Evolutionary conservation across 2,113 vertebrate species (phyloP).

Genomic region (Brevimyrus niger): DNA sequence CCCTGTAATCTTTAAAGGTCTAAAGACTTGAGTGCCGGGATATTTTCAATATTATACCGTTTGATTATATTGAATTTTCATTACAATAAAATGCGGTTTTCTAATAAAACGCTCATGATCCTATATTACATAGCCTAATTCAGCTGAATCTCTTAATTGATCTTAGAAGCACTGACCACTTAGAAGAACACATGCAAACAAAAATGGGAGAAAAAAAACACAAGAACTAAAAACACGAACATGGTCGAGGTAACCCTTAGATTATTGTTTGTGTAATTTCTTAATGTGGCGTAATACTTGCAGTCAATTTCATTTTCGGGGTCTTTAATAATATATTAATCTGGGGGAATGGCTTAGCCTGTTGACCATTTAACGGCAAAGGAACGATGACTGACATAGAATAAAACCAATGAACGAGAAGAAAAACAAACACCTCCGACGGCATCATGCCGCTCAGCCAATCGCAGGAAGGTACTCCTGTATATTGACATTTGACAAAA

Average conservation of each 20-base stretch:
- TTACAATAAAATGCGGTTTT: constrained; percentile 88
- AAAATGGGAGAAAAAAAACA: background rate
- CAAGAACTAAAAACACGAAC: background rate
- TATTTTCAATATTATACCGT: constrained; percentile 21
- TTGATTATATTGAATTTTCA: constrained; percentile 25
- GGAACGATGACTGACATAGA: constrained; percentile 44
- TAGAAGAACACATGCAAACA: background rate
- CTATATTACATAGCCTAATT: background rate
- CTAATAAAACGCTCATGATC: constrained; percentile 40
- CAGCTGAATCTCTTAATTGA: background rate
- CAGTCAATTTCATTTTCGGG: background rate
- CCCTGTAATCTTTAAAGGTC: constrained; percentile 8
- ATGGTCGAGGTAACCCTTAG: background rate
- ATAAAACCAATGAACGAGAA: constrained; percentile 50
- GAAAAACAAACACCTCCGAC: constrained; percentile 50
- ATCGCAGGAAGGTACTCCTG: constrained; percentile 22
- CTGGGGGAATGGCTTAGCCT: constrained; percentile 21
- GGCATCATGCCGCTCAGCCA: constrained; percentile 31
- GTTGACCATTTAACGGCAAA: background rate
- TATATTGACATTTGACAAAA: constrained; percentile 29
- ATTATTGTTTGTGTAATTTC: background rate
- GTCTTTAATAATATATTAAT: background rate
- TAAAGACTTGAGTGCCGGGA: constrained; percentile 28
- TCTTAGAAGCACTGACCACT: background rate
- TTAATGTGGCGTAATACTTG: background rate